A percentile compares a stretch with the other conserved stretches of the same genome.
Evolutionary conservation across 2,797 vertebrate genomes (phyloP).

Genomic region (Parambassis ranga): DNA sequence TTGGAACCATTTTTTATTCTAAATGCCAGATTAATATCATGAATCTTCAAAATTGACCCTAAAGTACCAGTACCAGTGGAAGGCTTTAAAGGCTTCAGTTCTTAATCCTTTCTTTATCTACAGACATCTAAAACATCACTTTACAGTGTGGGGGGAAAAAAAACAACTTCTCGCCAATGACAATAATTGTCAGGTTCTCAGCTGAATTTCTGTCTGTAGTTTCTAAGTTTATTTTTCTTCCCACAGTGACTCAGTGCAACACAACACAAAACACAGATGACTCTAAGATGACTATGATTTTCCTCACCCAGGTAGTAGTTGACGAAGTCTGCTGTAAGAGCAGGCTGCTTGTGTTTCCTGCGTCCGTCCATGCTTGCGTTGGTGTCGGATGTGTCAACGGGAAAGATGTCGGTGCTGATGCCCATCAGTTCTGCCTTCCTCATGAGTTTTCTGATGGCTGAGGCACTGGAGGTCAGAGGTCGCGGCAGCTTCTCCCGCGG

Average conservation of each 20-base stretch:
- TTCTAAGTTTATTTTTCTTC: background rate
- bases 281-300: too few species aligned
- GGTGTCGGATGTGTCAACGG: conserved; percentile 94
- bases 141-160: too few species aligned
- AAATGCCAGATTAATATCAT: too few species aligned
- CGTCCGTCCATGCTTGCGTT: conserved; percentile 94
- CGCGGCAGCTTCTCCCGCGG: conserved; percentile 95
- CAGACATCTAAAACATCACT: too few species aligned
- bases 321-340: conserved; percentile 96
- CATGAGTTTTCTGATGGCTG: conserved; percentile 96
- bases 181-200: too few species aligned
- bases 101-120: too few species aligned
- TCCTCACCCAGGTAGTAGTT: conserved; percentile 96
- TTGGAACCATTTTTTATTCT: too few species aligned
- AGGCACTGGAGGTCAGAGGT: conserved; percentile 95
- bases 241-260: background rate
- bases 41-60: too few species aligned
- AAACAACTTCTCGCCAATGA: too few species aligned
- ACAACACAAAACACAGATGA: background rate
- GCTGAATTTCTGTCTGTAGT: too few species aligned
- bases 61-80: too few species aligned
- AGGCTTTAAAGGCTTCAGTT: too few species aligned
- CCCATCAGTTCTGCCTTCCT: conserved; percentile 98
- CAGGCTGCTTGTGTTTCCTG: conserved; percentile 96
- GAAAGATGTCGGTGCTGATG: conserved; percentile 98